These are phyloP conservation scores for Parnassius mnemosyne DNA, from an alignment of 2,888 invertebrate species.

Conservation along the genomic window DNA sequence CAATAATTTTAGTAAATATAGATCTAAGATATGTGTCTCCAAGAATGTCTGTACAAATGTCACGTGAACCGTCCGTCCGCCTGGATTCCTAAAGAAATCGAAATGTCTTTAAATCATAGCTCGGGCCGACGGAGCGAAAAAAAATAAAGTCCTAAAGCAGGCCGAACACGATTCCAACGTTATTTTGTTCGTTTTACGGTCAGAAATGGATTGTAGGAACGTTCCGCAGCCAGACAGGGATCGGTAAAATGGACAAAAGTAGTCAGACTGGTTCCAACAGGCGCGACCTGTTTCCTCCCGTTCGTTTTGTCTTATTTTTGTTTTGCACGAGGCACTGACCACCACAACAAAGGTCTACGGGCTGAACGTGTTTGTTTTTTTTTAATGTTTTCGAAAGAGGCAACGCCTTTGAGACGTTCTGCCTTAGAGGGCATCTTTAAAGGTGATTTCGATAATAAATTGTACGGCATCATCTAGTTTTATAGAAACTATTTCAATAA, in stretches of 20 bases:
- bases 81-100: slow-evolving; percentile 77
- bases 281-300: slow-evolving; percentile 62
- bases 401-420: slow-evolving; percentile 53
- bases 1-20: background rate
- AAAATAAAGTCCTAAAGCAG: slow-evolving; percentile 23
- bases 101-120: slow-evolving; percentile 73
- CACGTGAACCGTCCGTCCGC: slow-evolving; percentile 42
- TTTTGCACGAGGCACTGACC: slow-evolving; percentile 77
- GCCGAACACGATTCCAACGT: slow-evolving; percentile 1
- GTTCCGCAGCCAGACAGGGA: slow-evolving; percentile 37
- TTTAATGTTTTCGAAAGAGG: slow-evolving; percentile 44
- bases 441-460: slow-evolving; percentile 26
- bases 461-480: slow-evolving; percentile 11
- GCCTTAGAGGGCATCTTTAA: slow-evolving; percentile 33
- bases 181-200: slow-evolving; percentile 13
- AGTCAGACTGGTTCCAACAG: slow-evolving; percentile 63
- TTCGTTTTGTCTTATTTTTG: slow-evolving; percentile 75
- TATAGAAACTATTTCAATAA: background rate
- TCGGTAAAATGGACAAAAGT: slow-evolving; percentile 62
- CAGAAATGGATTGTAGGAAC: slow-evolving; percentile 8
- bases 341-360: slow-evolving; percentile 76
- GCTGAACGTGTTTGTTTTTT: slow-evolving; percentile 55
- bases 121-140: slow-evolving; percentile 33
- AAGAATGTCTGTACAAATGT: slow-evolving; percentile 38
- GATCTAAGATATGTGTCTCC: background rate